A percentile compares a stretch with the other conserved stretches of the same genome.
phyloP scores from a whole-genome alignment of 1,140 invertebrate genomes.

The Ostrea denselamellosa region DNA sequence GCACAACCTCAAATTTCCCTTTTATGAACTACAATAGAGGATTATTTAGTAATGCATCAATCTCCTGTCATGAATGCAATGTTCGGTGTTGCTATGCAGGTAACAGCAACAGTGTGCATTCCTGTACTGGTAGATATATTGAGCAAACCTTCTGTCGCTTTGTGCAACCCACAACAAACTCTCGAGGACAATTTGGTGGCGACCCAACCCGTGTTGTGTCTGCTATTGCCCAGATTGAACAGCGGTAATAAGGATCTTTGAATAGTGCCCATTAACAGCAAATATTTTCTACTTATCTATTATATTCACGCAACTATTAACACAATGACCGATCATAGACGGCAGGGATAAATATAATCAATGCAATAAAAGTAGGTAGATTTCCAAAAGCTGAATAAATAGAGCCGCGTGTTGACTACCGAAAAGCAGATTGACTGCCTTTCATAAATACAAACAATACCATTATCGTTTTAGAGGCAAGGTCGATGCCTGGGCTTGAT shows the following conservation, averaged over 20 bases:
- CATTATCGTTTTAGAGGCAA: neutral
- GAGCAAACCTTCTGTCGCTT: neutral
- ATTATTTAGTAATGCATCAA: conserved; percentile 24
- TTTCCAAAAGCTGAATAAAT: conserved; percentile 13
- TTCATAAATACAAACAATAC: conserved; percentile 6
- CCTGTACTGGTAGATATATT: neutral
- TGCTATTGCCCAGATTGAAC: neutral
- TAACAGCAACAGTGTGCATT: neutral
- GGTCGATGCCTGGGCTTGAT: neutral
- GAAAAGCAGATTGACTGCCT: neutral
- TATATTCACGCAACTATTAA: conserved; percentile 1
- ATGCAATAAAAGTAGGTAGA: conserved; percentile 10
- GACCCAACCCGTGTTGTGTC: neutral
- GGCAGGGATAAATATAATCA: conserved; percentile 27
- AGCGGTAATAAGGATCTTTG: neutral
- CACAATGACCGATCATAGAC: neutral
- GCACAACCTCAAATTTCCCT: neutral
- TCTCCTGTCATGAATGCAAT: neutral
- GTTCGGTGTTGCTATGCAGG: conserved; percentile 10
- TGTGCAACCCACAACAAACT: neutral
- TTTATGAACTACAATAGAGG: neutral
- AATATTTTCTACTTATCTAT: neutral
- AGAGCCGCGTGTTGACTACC: neutral
- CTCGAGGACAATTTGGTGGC: neutral
- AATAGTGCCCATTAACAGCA: neutral